Evolutionary conservation across 53 echinoderm and acorn worm species (phyloP).

Genomic region (Temnopleurus reevesii): DNA sequence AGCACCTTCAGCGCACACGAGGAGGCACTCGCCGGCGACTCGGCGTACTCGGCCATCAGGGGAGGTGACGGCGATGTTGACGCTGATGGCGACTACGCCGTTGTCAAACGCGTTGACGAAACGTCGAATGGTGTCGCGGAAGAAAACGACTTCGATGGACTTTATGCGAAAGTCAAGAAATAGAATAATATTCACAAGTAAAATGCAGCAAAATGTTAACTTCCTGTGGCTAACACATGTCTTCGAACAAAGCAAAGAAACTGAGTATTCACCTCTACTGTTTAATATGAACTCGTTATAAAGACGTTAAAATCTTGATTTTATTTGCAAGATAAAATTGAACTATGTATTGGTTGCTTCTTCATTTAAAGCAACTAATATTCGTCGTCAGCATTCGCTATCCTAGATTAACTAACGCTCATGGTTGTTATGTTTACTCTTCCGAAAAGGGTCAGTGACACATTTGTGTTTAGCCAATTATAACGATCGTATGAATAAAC

Average conservation of each 20-base stretch:
- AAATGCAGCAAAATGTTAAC: neutral
- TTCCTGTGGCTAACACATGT: neutral
- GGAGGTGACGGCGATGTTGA: neutral
- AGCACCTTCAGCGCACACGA: slow-evolving; percentile 32
- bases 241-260: neutral
- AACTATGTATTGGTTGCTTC: too few species aligned
- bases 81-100: slow-evolving; percentile 19
- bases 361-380: too few species aligned
- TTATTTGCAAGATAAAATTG: neutral
- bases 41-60: slow-evolving; percentile 12
- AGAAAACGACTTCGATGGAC: neutral
- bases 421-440: too few species aligned
- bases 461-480: too few species aligned
- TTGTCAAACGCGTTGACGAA: slow-evolving; percentile 28
- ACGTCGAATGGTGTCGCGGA: neutral
- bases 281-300: neutral
- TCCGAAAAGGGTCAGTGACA: too few species aligned
- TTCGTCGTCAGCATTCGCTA: too few species aligned
- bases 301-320: neutral
- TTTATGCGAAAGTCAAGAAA: slow-evolving; percentile 35
- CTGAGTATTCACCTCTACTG: too few species aligned
- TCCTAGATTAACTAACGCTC: too few species aligned
- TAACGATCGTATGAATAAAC: too few species aligned
- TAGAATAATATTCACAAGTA: neutral
- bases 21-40: slow-evolving; percentile 18